A percentile compares a stretch with the other conserved stretches of the same genome.
Evolutionary conservation across 2,888 invertebrate species (phyloP).

Genomic region (Heliconius cydno): DNA sequence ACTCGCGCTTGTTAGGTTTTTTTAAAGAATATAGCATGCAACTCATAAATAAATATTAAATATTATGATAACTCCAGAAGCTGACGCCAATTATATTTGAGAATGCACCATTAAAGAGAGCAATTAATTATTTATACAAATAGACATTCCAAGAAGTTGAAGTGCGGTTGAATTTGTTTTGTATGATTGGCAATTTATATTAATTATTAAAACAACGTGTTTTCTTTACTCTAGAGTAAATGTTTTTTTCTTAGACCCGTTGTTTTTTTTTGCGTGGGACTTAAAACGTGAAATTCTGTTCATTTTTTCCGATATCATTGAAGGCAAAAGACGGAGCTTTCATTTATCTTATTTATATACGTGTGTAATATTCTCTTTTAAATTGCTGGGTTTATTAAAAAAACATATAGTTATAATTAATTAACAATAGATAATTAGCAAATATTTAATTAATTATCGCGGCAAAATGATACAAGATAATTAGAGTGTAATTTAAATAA

Average conservation of each 20-base stretch:
- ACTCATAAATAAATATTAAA: background rate
- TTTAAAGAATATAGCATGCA: no score
- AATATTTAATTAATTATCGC: no score
- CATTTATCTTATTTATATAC: no score
- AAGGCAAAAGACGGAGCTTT: no score
- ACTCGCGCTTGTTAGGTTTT: no score
- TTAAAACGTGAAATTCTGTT: background rate
- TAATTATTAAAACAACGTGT: background rate
- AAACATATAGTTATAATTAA: no score
- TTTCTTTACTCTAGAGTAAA: background rate
- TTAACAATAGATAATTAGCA: no score
- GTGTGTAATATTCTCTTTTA: no score
- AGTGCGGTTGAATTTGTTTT: background rate
- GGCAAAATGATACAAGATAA: no score
- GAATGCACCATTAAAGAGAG: background rate
- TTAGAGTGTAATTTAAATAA: no score
- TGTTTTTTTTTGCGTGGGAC: background rate
- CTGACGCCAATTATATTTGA: background rate
- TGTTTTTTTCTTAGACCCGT: background rate
- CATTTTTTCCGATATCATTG: no score
- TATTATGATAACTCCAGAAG: conserved; percentile 8
- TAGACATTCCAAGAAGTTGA: background rate
- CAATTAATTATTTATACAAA: conserved; percentile 1
- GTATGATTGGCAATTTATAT: background rate
- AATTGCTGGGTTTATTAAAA: no score